Base-by-base conservation (phyloP, 2,113 vertebrate genomes). In the Pedionomus torquatus region DNA sequence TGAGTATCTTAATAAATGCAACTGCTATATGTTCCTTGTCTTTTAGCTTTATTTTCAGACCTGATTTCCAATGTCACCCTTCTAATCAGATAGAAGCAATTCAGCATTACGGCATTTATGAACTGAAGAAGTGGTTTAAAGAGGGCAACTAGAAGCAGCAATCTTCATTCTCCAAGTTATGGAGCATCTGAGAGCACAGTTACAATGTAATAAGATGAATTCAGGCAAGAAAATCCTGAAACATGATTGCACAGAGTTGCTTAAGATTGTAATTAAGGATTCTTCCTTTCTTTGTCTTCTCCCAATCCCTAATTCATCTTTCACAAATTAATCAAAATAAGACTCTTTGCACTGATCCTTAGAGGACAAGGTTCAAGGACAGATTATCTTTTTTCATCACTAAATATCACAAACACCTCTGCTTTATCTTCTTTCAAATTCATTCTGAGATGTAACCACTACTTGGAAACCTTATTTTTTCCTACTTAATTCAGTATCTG, bases 311-410 rank as follows among this genome's bases (percentile, higher is more conserved):
- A 95, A 96, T 93, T 94, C 69, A 61, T 95, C 61, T 76, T 94
- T 93, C 87, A 87, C 82, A 72, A 95, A n/a, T 95, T 94, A 96
- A 88, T 96, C 90, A 92, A 94, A 95, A 79, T 84, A 97, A 95
- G 76, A 78, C 54, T 81, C 82, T 96, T 93, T 92, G 43, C 83
- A 77, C 44, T 89, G 89, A 95, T 96, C 63, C 83, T 92, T 83
- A 89, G 64, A 95, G 85, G 83, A 72, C 80, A 88, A 52, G 35
- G 79, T 92, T 94, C 93, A 94, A 88, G 81, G 90, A 80, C 63
- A 92, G 75, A 90, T 91, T 94, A 64, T 76, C 44, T 37, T 85
- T 87, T 87, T 83, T 55, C n/a, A 66, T 90, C 31, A 65, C 57
- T 72, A 94, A 93, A 83, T 93, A 77, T 43, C 30, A 80, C 83